Percentiles rank a stretch among this genome's conserved stretches.
phyloP scores from a whole-genome alignment of 2,797 vertebrate species.

The Neosilurus hyrtlii region DNA sequence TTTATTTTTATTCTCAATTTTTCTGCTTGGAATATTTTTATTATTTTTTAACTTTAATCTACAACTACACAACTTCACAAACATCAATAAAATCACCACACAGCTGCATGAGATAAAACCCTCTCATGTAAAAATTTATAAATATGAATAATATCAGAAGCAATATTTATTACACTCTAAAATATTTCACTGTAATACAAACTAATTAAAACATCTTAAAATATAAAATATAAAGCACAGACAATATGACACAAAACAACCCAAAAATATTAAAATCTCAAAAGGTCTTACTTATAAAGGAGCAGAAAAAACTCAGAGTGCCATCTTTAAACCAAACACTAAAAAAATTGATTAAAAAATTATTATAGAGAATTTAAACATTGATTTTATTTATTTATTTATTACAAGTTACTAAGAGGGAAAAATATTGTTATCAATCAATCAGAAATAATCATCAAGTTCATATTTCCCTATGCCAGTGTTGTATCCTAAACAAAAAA shows the following conservation, averaged over 20 bases:
- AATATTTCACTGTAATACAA: neutral
- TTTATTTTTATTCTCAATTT: constrained; percentile 1
- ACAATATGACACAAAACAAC: neutral
- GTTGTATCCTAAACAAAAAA: neutral
- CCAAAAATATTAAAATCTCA: neutral
- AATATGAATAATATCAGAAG: neutral
- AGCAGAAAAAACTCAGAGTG: neutral
- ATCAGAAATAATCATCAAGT: neutral
- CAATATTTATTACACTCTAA: neutral
- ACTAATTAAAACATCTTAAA: neutral
- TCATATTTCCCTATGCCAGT: neutral
- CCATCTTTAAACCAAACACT: neutral
- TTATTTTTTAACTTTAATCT: neutral
- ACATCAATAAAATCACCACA: neutral
- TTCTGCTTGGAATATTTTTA: neutral
- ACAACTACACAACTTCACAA: neutral
- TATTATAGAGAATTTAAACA: too few relatives aligned
- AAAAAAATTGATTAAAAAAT: too few relatives aligned
- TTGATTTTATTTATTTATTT: neutral
- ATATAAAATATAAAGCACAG: neutral
- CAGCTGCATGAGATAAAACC: neutral
- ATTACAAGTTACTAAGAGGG: neutral
- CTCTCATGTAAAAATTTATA: neutral
- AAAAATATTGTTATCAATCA: neutral
- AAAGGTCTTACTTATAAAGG: neutral